These are phyloP conservation scores for Hemiscyllium ocellatum DNA, from an alignment of 2,113 vertebrate genomes.

Conservation along the genomic window DNA sequence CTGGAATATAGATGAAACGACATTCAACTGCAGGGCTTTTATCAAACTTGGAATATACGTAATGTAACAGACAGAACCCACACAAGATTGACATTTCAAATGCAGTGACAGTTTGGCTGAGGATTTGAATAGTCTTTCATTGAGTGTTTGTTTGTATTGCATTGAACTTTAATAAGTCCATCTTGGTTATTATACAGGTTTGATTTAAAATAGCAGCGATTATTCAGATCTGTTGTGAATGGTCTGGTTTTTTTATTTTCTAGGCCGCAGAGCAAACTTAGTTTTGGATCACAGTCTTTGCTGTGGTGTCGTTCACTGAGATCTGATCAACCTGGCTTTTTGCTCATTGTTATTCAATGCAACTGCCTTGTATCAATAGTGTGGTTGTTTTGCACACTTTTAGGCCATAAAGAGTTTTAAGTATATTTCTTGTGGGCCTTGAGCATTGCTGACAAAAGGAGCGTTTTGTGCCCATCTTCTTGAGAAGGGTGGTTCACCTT, in stretches of 20 bases:
- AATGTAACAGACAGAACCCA: not conserved
- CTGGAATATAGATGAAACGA: not conserved
- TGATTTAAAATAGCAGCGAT: not conserved
- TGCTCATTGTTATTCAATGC: not conserved
- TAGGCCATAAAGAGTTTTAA: too few species aligned
- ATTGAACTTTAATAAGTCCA: not conserved
- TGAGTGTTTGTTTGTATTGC: not conserved
- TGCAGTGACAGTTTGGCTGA: not conserved
- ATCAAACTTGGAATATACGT: not conserved
- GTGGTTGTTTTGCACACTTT: not conserved
- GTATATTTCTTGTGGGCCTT: too few species aligned
- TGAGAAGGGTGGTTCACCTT: too few species aligned
- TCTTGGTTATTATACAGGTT: not conserved
- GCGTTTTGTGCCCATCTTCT: too few species aligned
- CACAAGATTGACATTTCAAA: not conserved
- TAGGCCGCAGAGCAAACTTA: not conserved
- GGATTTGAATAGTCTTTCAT: not conserved
- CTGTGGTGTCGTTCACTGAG: too few species aligned
- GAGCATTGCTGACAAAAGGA: too few species aligned
- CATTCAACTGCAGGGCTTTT: not conserved
- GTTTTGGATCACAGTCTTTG: not conserved
- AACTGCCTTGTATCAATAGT: not conserved
- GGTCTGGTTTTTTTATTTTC: not conserved
- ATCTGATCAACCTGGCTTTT: too few species aligned
- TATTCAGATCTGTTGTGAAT: not conserved